Evolutionary conservation across 2,113 vertebrate species (phyloP), one percentile per base, ranked within the genome.

Genomic region (Ammospiza caudacuta): DNA sequence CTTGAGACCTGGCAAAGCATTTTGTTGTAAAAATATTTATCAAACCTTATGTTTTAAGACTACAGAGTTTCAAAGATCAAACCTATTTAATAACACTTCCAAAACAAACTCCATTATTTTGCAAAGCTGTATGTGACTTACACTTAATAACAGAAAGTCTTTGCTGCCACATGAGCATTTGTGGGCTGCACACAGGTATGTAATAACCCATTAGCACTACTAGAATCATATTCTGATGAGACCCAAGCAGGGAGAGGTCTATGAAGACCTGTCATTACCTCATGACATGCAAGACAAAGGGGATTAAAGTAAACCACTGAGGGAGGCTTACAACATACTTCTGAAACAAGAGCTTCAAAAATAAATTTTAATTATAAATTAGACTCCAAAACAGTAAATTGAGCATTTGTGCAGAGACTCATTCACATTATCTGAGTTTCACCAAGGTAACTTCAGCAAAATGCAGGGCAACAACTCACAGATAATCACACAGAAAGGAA

Each of bases 211-310:
- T 73, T 29, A 73, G 72, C 72, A 66, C 22, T 27, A 28, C 20
- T 0, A 74, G 43, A 90, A 69, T 49, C 70, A 72, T 27, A 46
- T 9, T 74, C 69, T 80, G 28, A 81, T 1, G 11, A 87, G 61
- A 81, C 4, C 5, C 21, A 59, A 44, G 35, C 33, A 91, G 61
- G 19, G 51, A 69, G 41, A 94, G 24, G 22, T 81, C 75, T 66
- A 14, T 24, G n/a, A 91, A 91, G 41, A 68, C 21, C 43, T 94
- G 73, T 88, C 67, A 80, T 88, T 69, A 86, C 41, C 47, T 70
- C 43, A 58, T 63, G 12, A 69, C 13, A 22, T n/a, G 46, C 83
- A 94, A 85, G n/a, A 84, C 21, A 59, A 70, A 81, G 44, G 3
- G 27, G 29, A 41, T 39, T 67, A 27, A 79, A 86, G 54, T 47